Base-by-base conservation (phyloP, 2,113 vertebrate genomes). In the Corydoras maculifer region DNA sequence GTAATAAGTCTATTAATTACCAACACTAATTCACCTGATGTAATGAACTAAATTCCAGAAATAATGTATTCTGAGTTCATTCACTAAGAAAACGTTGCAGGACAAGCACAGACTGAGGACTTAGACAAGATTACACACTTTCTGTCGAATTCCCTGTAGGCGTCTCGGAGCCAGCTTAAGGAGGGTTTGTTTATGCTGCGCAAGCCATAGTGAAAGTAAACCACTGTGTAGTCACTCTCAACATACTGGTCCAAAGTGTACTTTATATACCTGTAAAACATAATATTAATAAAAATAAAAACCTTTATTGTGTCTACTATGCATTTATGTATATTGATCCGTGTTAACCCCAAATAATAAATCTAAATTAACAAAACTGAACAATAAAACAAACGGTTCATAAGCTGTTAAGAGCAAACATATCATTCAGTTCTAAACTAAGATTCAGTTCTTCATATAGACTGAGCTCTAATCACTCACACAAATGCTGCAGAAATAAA, bases 121-220 rank as follows among this genome's bases (percentile, higher is more conserved):
- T 29, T 12, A 53, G 1, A 25, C 18, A 25, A 25, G n/a, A 58
- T 50, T 51, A 84, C 91, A 0, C 77, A 93, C 92, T 91, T 95
- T 69, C 94, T 83, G 86, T 93, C 94, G 1, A 94, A 94, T 78
- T 93, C 92, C 77, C 79, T 72, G 85, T 91, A 94, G 10, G 93
- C 88, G 0, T 85, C 85, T 79, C 91, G 88, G 0, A 95, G 76
- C 92, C 94, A 95, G 58, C 84, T 79, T 30, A 94, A 76, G 0
- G 91, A 92, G 0, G 92, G 92, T 69, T 94, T 94, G 82, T 94
- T 96, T 72, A 68, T 77, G 89, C 92, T 93, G 77, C 82, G 88
- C 74, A 96, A 87, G 2, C 91, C 91, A 0, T 89, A 80, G 70
- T 94, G 94, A 75, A 96, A 96, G 78, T 91, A 94, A 8, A 96